Percentiles rank a stretch among this genome's conserved stretches.
Conservation (phyloP, 1,140 invertebrate genomes). For the Eriosoma lanigerum region DNA sequence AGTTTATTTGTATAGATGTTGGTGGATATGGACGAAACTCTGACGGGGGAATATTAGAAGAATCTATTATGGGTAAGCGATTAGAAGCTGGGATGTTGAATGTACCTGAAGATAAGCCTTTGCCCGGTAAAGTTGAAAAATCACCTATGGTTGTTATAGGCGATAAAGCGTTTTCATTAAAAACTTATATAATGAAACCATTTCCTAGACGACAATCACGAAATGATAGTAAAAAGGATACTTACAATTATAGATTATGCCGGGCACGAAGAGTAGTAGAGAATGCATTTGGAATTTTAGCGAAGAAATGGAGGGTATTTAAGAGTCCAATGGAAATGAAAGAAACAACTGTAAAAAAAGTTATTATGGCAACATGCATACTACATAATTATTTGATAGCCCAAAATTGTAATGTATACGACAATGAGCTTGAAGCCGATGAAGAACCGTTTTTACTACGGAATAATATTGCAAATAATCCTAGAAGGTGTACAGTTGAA, state of each 20-base stretch:
- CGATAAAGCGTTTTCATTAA: conserved; percentile 60
- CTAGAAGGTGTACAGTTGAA: too few relatives aligned
- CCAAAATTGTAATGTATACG: too few relatives aligned
- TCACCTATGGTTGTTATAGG: conserved; percentile 56
- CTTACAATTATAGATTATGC: too few relatives aligned
- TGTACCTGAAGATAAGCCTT: conserved; percentile 18
- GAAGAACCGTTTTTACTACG: too few relatives aligned
- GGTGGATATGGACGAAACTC: conserved; percentile 58
- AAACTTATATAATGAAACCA: neutral
- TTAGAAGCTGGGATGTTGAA: conserved; percentile 1
- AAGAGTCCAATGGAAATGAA: too few relatives aligned
- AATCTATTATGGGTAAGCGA: conserved; percentile 15
- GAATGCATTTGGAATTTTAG: too few relatives aligned
- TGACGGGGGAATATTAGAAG: conserved; percentile 21
- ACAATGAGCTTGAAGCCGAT: too few relatives aligned
- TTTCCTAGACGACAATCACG: too few relatives aligned
- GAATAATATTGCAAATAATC: too few relatives aligned
- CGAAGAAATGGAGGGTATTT: too few relatives aligned
- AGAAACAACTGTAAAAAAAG: conserved; percentile 21
- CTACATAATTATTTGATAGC: conserved; percentile 41
- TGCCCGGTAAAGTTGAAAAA: conserved; percentile 49
- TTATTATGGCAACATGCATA: conserved; percentile 32
- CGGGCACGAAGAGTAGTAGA: too few relatives aligned
- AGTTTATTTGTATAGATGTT: conserved; percentile 60
- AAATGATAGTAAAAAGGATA: too few relatives aligned